Conservation (phyloP, 35 echinoderm and acorn worm genomes). For the Ptychodera flava region DNA sequence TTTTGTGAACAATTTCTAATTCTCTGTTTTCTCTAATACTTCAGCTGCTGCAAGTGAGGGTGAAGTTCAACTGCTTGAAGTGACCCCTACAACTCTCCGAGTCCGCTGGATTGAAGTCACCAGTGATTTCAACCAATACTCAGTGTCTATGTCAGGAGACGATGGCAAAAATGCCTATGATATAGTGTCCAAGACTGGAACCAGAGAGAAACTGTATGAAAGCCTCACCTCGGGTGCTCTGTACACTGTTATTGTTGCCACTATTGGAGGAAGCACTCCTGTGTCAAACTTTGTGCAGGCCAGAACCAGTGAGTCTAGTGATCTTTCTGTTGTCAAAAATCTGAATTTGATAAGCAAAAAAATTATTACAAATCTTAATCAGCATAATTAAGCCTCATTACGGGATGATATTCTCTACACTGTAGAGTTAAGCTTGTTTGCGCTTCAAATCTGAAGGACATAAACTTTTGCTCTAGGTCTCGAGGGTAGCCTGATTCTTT, state of each 20-base stretch:
- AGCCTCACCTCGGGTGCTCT: background rate
- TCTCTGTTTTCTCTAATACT: background rate
- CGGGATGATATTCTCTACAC: too few relatives aligned
- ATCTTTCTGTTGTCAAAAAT: too few relatives aligned
- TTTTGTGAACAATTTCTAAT: too few relatives aligned
- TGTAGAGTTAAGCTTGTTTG: too few relatives aligned
- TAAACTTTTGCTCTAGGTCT: too few relatives aligned
- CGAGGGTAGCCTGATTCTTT: too few relatives aligned
- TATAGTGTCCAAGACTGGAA: background rate
- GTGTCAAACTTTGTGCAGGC: background rate
- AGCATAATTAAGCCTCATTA: too few relatives aligned
- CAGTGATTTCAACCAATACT: background rate
- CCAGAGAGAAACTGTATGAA: background rate
- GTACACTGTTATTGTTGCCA: background rate
- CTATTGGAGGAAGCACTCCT: background rate
- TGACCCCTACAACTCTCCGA: background rate
- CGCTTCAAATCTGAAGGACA: too few relatives aligned
- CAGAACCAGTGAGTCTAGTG: background rate
- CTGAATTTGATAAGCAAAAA: too few relatives aligned
- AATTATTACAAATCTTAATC: too few relatives aligned
- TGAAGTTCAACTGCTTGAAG: slow-evolving; percentile 33
- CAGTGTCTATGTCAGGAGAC: background rate
- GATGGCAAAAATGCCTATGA: background rate
- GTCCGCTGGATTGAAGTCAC: background rate
- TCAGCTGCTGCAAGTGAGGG: slow-evolving; percentile 34